Conservation (phyloP, 2,113 vertebrate species). For the Chaetops frenatus region DNA sequence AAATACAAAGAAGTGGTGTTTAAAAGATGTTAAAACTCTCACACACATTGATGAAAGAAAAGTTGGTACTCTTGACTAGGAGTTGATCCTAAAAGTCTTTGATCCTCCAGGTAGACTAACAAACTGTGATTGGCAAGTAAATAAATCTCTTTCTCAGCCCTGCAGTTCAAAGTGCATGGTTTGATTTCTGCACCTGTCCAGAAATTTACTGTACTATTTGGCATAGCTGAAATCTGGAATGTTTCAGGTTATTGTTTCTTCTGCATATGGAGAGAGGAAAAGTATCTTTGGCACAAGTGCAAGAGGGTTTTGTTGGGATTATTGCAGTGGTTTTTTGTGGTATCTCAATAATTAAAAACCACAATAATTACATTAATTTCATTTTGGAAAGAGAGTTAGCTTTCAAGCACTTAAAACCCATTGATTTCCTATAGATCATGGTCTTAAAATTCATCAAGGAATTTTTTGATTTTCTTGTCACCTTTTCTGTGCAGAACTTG, state of each 20-base stretch:
- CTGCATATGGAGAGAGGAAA: not conserved
- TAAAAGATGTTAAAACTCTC: conserved; percentile 17
- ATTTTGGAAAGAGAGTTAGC: not conserved
- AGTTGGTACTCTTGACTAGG: not conserved
- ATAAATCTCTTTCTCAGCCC: not conserved
- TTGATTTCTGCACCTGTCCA: not conserved
- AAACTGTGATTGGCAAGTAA: not conserved
- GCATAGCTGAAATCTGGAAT: not conserved
- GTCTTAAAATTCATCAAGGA: not conserved
- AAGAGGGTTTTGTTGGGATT: not conserved
- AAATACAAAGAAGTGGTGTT: conserved; percentile 16
- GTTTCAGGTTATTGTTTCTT: not conserved
- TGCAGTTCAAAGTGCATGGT: rapidly evolving
- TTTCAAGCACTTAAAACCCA: not conserved
- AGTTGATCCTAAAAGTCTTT: not conserved
- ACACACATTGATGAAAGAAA: not conserved
- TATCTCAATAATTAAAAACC: not conserved
- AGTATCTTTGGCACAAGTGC: not conserved
- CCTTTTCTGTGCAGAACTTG: not conserved
- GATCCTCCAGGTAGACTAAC: not conserved
- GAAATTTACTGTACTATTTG: not conserved
- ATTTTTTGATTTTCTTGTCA: not conserved
- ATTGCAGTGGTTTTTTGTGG: not conserved
- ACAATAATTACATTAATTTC: not conserved
- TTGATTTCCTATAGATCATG: not conserved